Evolutionary conservation across 2,797 vertebrate genomes (phyloP), one percentile per base, ranked within the genome.

Genomic region (Sarcoramphus papa): DNA sequence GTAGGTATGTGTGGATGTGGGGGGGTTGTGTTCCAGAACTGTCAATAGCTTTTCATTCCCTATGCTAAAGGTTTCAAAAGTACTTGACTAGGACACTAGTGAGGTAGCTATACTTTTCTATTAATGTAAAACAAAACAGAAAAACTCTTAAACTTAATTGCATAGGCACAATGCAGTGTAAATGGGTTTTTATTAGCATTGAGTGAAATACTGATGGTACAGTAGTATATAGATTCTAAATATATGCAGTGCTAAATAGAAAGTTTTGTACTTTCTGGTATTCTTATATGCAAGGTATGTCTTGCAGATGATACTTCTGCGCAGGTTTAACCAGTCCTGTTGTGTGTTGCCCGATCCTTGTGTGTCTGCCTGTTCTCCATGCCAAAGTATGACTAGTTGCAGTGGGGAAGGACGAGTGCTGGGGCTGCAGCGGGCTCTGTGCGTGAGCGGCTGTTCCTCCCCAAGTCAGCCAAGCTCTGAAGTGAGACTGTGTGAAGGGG

Each of bases 381-480:
- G 22, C n/a, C 7, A 4, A 10, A 19, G 40, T 4, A 6, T 12
- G 22, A 8, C 15, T 21, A 6, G 43, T 9, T 22, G 28, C 1
- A 1, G 21, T 12, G n/a, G 45, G 51, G 37, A 23, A 37, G 53
- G 73, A 33, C 0, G 6, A 54, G 53, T 30, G 59, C 13, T 59
- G 59, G 33, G 27, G 33, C 12, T 12, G 57, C 35, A 5, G 21
- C 3, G 25, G 28, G 33, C 40, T 78, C 12, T 75, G 45, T 11
- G 41, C 3, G 1, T 15, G 23, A 78, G 40, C 24, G 85, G 33
- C 50, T 7, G 8, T 31, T 67, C 31, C 35, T 72, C 22, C 47
- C 19, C n/a, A 14, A 6, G 21, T 51, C 67, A 63, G 53, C 41
- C n/a, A 35, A 2, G 75, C 18, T 83, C 57, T 82, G n/a, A 27